Percentiles rank a stretch among this genome's conserved stretches.
Evolutionary conservation across 2,888 invertebrate species (phyloP).

Genomic region (Drosophila villosipedis): DNA sequence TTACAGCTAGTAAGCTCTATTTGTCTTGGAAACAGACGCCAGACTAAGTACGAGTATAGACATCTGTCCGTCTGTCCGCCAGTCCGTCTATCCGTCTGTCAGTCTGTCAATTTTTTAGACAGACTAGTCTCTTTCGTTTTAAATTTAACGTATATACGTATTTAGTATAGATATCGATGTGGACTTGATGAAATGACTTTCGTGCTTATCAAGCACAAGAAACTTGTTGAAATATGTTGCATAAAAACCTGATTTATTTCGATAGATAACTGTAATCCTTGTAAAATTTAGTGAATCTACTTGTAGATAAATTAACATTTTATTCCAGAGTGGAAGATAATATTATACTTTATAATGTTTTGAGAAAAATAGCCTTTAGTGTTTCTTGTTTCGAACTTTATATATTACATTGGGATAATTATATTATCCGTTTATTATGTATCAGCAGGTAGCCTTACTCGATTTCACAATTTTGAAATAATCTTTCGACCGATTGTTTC

Average conservation of each 20-base stretch:
- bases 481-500: neutral
- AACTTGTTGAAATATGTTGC: neutral
- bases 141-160: neutral
- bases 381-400: accelerated
- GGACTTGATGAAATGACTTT: neutral
- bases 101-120: neutral
- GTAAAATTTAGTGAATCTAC: neutral
- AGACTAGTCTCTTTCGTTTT: neutral
- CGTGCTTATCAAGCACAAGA: neutral
- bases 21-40: constrained; percentile 11
- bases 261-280: neutral
- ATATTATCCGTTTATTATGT: neutral
- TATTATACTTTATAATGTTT: neutral
- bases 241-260: neutral
- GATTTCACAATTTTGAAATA: neutral
- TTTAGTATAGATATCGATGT: neutral
- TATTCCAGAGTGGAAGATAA: neutral
- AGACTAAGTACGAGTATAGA: neutral
- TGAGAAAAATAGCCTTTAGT: neutral
- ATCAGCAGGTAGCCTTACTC: neutral
- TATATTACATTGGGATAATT: neutral
- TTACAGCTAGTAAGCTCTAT: constrained; percentile 17
- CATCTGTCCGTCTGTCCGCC: neutral
- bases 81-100: neutral
- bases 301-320: neutral